Evolutionary conservation across 2,888 invertebrate species (phyloP).

Genomic region (Candidula unifasciata): DNA sequence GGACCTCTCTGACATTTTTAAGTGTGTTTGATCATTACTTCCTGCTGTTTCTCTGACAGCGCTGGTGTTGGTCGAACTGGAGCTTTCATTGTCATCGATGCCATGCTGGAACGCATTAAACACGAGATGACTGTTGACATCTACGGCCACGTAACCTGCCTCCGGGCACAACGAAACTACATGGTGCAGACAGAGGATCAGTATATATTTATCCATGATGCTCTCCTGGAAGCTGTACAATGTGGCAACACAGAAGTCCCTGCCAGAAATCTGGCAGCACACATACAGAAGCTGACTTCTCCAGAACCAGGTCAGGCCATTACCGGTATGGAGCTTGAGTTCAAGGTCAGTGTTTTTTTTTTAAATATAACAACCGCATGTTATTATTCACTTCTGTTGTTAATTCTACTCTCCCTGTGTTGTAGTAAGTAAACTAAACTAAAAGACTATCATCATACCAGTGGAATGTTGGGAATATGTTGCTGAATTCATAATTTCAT

Average conservation of each 20-base stretch:
- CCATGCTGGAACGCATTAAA: constrained; percentile 97
- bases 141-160: constrained; percentile 98
- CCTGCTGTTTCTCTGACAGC: constrained; percentile 71
- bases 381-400: too few species aligned
- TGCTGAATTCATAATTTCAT: too few species aligned
- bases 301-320: constrained; percentile 79
- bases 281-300: constrained; percentile 95
- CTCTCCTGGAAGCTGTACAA: constrained; percentile 95
- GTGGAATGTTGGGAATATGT: too few species aligned
- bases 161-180: constrained; percentile 98
- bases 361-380: too few species aligned
- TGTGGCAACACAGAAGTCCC: constrained; percentile 98
- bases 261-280: constrained; percentile 93
- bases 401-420: too few species aligned
- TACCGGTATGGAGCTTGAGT: constrained; percentile 77
- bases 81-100: constrained; percentile 99
- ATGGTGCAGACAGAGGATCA: constrained; percentile 99
- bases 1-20: too few species aligned
- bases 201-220: constrained; percentile 99
- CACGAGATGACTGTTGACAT: constrained; percentile 99
- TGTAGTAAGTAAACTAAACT: too few species aligned
- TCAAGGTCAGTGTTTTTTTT: constrained; percentile 67
- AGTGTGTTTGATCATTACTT: too few species aligned
- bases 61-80: constrained; percentile 94
- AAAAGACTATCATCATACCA: too few species aligned